phyloP scores from a whole-genome alignment of 2,113 vertebrate species.

The Camelus dromedarius region DNA sequence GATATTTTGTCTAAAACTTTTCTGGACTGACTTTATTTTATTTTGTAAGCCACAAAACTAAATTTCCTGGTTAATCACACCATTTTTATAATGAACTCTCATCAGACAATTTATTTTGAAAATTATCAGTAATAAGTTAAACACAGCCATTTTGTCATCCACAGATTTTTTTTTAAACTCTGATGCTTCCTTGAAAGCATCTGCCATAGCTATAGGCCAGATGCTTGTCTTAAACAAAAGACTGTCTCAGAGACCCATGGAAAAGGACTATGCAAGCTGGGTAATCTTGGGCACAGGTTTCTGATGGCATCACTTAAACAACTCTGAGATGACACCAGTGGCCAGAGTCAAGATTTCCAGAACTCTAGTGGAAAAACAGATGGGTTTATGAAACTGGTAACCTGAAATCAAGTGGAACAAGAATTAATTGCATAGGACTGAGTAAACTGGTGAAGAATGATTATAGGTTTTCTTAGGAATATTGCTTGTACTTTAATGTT shows the following conservation, averaged over 20 bases:
- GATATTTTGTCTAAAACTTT: background rate
- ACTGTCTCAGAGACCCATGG: background rate
- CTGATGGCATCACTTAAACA: background rate
- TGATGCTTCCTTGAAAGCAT: background rate
- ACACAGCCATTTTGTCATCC: background rate
- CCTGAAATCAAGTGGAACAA: background rate
- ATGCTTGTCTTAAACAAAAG: background rate
- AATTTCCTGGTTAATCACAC: background rate
- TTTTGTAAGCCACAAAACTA: background rate
- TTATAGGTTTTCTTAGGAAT: background rate
- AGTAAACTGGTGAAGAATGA: slow-evolving; percentile 37
- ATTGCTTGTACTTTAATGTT: background rate
- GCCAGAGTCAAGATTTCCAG: background rate
- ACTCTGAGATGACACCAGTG: background rate
- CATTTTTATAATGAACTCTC: background rate
- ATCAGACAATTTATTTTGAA: background rate
- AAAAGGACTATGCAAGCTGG: background rate
- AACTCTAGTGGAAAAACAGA: background rate
- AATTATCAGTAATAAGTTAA: background rate
- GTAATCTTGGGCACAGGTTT: background rate
- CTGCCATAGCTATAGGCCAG: background rate
- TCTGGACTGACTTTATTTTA: background rate
- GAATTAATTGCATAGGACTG: background rate
- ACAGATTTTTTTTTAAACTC: background rate
- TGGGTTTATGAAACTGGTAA: slow-evolving; percentile 23